Conservation (phyloP, 1,140 invertebrate genomes). For the Nilaparvata lugens region DNA sequence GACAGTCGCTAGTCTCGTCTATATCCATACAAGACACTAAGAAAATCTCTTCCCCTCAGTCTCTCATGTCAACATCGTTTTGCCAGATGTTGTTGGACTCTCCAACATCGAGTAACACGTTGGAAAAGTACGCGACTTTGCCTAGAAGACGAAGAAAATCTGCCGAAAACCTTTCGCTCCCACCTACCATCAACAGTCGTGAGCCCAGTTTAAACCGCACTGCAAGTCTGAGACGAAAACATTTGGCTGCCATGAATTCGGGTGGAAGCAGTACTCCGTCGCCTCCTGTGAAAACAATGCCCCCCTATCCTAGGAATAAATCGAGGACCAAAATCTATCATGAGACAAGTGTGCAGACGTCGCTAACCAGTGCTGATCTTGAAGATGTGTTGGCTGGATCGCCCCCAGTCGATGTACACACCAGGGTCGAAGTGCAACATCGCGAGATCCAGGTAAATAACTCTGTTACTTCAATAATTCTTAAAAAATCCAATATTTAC, state of each 20-base stretch:
- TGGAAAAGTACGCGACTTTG: slow-evolving; percentile 64
- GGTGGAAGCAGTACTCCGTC: slow-evolving; percentile 28
- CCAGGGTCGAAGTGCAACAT: slow-evolving; percentile 20
- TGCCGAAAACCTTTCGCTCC: slow-evolving; percentile 18
- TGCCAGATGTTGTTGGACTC: neutral
- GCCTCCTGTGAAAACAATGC: slow-evolving; percentile 38
- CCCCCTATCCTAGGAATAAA: slow-evolving; percentile 38
- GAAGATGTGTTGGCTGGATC: slow-evolving; percentile 56
- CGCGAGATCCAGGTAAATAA: slow-evolving; percentile 21
- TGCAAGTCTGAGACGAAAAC: slow-evolving; percentile 30
- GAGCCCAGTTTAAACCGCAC: slow-evolving; percentile 31
- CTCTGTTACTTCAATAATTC: neutral
- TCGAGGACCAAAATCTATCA: slow-evolving; percentile 63
- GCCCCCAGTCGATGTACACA: slow-evolving; percentile 13
- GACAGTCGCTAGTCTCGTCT: neutral
- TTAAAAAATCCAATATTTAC: too few species aligned
- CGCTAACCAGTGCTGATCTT: slow-evolving; percentile 56
- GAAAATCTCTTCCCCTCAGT: neutral
- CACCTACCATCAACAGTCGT: slow-evolving; percentile 32
- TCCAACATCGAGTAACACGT: slow-evolving; percentile 37
- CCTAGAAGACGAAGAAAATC: slow-evolving; percentile 48
- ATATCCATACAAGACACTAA: neutral
- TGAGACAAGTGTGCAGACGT: slow-evolving; percentile 63
- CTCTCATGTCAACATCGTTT: slow-evolving; percentile 16
- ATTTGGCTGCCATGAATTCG: slow-evolving; percentile 6